Conservation (phyloP, 2,113 vertebrate species). For the Myodes glareolus region DNA sequence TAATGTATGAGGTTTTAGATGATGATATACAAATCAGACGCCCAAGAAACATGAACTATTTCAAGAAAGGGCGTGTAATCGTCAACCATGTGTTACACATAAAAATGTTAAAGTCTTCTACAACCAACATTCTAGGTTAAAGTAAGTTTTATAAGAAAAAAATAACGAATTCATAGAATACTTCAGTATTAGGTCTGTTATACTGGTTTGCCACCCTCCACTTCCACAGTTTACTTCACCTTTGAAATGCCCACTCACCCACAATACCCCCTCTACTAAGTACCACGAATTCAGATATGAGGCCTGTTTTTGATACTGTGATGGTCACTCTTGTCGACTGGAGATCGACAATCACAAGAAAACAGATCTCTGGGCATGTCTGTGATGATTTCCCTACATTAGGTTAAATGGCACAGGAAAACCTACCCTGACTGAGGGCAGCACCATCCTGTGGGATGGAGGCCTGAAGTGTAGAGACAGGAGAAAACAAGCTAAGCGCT, state of each 20-base stretch:
- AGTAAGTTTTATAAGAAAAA: neutral
- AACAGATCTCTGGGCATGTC: neutral
- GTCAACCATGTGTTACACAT: neutral
- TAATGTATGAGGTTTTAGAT: neutral
- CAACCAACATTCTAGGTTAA: neutral
- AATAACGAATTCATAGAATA: neutral
- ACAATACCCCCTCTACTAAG: neutral
- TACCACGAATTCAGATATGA: neutral
- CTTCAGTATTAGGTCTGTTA: conserved; percentile 16
- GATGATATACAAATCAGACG: neutral
- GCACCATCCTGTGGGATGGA: neutral
- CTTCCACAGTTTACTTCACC: neutral
- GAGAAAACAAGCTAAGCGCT: neutral
- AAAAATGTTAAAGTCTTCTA: neutral
- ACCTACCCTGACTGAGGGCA: neutral
- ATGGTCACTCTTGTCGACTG: neutral
- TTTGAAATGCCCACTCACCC: neutral
- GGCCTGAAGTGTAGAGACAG: neutral
- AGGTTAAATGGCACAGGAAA: neutral
- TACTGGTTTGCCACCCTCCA: neutral
- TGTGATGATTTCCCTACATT: neutral
- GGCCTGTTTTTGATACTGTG: neutral
- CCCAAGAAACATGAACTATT: neutral
- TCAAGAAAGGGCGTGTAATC: neutral
- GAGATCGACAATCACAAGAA: neutral